These are phyloP conservation scores for Aselliscus stoliczkanus DNA, from an alignment of 2,797 vertebrate species.

Conservation along the genomic window DNA sequence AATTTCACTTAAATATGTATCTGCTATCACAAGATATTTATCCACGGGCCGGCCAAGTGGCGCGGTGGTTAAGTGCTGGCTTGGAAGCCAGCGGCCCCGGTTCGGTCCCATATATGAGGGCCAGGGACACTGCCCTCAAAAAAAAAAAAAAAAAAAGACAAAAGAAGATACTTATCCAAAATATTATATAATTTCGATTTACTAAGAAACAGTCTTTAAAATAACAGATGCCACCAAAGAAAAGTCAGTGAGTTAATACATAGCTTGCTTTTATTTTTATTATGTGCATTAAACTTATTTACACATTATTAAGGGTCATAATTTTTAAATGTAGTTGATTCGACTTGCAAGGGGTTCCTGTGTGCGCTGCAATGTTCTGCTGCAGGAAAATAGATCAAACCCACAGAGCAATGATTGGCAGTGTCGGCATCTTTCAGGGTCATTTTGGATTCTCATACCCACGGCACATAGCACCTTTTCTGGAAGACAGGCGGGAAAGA, in stretches of 20 bases:
- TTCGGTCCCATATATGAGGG: too few relatives aligned
- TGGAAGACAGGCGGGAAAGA: not conserved
- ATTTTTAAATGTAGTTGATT: not conserved
- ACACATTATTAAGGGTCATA: not conserved
- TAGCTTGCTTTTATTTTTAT: not conserved
- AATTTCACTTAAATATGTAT: too few relatives aligned
- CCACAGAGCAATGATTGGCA: not conserved
- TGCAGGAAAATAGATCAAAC: not conserved
- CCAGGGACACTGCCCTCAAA: too few relatives aligned
- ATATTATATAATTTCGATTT: not conserved
- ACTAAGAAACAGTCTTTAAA: not conserved
- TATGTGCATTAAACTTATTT: not conserved
- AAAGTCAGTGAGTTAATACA: not conserved
- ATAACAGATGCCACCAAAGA: not conserved
- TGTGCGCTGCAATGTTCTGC: not conserved
- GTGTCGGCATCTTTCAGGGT: not conserved
- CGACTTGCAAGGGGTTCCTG: too few relatives aligned
- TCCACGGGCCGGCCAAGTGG: too few relatives aligned
- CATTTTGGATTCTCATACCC: not conserved
- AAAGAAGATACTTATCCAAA: too few relatives aligned
- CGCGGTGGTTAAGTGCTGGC: too few relatives aligned
- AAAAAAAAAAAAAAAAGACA: too few relatives aligned
- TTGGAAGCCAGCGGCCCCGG: too few relatives aligned
- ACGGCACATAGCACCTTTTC: not conserved
- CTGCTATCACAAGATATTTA: not conserved